Percentiles rank a stretch among this genome's conserved stretches.
These are phyloP conservation scores for Cheumatopsyche charites DNA, from an alignment of 1,140 invertebrate species.

Conservation along the genomic window DNA sequence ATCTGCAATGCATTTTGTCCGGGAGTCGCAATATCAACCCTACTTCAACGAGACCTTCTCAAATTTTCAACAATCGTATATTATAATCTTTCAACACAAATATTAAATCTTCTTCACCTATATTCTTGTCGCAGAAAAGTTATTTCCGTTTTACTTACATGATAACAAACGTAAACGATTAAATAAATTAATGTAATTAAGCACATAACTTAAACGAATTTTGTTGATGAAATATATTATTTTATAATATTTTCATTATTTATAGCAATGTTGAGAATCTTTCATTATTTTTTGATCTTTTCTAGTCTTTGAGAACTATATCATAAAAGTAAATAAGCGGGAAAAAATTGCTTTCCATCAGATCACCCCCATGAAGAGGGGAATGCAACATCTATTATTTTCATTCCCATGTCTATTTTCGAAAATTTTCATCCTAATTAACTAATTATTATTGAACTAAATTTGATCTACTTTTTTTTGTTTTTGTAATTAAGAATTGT, in stretches of 20 bases:
- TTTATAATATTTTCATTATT: slow-evolving; percentile 4
- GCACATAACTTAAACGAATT: no score
- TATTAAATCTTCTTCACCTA: no score
- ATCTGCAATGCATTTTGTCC: slow-evolving; percentile 42
- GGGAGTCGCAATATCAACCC: not conserved
- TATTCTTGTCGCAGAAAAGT: no score
- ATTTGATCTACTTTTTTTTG: no score
- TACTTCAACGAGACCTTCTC: not conserved
- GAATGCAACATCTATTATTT: slow-evolving; percentile 35
- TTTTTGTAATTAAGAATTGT: no score
- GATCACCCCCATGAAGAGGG: slow-evolving; percentile 1
- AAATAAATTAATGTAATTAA: no score
- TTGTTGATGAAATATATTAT: not conserved
- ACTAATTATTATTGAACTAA: slow-evolving; percentile 29
- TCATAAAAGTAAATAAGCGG: slow-evolving; percentile 38
- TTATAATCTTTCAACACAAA: no score
- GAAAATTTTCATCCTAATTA: slow-evolving; percentile 1
- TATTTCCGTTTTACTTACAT: no score
- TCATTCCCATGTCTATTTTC: not conserved
- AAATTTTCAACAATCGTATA: not conserved
- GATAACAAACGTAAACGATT: no score
- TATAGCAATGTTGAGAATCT: not conserved
- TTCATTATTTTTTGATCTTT: not conserved
- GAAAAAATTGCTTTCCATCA: slow-evolving; percentile 34
- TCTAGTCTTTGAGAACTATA: slow-evolving; percentile 5